phyloP scores from a whole-genome alignment of 2,113 vertebrate genomes.

The Suricata suricatta region DNA sequence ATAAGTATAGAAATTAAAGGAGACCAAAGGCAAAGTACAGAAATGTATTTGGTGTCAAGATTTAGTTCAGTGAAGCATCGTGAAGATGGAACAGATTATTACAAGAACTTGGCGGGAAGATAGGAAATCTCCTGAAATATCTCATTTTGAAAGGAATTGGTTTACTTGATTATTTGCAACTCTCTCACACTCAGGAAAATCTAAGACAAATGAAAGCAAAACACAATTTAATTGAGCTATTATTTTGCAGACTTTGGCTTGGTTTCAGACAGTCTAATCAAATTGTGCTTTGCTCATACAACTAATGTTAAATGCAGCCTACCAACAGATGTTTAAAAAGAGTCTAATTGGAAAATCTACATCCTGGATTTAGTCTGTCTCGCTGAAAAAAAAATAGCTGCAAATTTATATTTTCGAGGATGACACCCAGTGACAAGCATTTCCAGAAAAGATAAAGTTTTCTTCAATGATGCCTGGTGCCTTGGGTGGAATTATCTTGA shows the following conservation, averaged over 20 bases:
- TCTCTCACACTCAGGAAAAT: constrained; percentile 86
- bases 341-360: constrained; percentile 88
- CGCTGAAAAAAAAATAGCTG: constrained; percentile 77
- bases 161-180: constrained; percentile 87
- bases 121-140: constrained; percentile 81
- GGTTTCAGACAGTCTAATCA: constrained; percentile 89
- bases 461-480: neutral
- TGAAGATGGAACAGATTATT: constrained; percentile 83
- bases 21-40: constrained; percentile 77
- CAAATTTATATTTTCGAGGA: constrained; percentile 60
- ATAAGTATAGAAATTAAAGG: constrained; percentile 79
- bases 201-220: constrained; percentile 88
- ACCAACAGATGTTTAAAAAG: constrained; percentile 88
- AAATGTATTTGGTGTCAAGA: constrained; percentile 81
- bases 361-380: constrained; percentile 85
- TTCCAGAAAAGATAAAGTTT: constrained; percentile 61
- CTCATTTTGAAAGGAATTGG: constrained; percentile 85
- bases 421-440: constrained; percentile 37
- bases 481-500: neutral
- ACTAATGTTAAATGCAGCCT: constrained; percentile 87
- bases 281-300: constrained; percentile 87
- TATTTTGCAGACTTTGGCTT: constrained; percentile 90
- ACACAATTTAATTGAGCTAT: constrained; percentile 90
- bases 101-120: constrained; percentile 78
- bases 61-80: constrained; percentile 79